Percentiles rank a stretch among this genome's conserved stretches.
phyloP scores from a whole-genome alignment of 1,140 invertebrate species.

The Melitaea cinxia region DNA sequence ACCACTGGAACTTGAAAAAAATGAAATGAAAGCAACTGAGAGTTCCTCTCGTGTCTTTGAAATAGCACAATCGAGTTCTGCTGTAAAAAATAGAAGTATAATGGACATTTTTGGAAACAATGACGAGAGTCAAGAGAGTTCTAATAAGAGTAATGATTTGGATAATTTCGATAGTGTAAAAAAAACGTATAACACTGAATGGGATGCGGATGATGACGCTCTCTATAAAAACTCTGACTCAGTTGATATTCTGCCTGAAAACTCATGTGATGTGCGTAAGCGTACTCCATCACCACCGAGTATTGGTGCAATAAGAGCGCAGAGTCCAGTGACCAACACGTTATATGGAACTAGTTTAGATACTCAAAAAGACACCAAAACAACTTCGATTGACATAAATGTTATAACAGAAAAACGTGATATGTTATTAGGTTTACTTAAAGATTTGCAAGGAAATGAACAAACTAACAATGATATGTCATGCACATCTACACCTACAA shows the following conservation, averaged over 20 bases:
- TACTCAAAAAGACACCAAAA: slow-evolving; percentile 18
- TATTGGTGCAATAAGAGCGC: slow-evolving; percentile 37
- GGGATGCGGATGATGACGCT: slow-evolving; percentile 79
- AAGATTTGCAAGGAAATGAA: slow-evolving; percentile 54
- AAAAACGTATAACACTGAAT: slow-evolving; percentile 62
- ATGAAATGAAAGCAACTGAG: slow-evolving; percentile 36
- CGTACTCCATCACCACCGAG: slow-evolving; percentile 43
- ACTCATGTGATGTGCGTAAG: slow-evolving; percentile 25
- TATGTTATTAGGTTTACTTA: slow-evolving; percentile 54
- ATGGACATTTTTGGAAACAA: slow-evolving; percentile 69
- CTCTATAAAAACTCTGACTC: slow-evolving; percentile 69
- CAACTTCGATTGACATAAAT: slow-evolving; percentile 40
- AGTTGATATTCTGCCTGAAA: slow-evolving; percentile 28
- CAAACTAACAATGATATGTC: slow-evolving; percentile 20
- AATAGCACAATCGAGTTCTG: slow-evolving; percentile 57
- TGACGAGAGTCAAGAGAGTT: slow-evolving; percentile 45
- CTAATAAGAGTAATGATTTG: slow-evolving; percentile 49
- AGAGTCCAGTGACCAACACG: slow-evolving; percentile 54
- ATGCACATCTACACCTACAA: slow-evolving; percentile 5
- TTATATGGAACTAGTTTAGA: slow-evolving; percentile 48
- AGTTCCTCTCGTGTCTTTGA: slow-evolving; percentile 63
- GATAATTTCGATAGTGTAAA: slow-evolving; percentile 53
- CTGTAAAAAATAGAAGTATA: slow-evolving; percentile 68
- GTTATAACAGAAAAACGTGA: slow-evolving; percentile 56
- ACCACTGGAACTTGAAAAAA: slow-evolving; percentile 26